Evolutionary conservation across 2,113 vertebrate species (phyloP), one percentile per base, ranked within the genome.

Genomic region (Chiloscyllium plagiosum): DNA sequence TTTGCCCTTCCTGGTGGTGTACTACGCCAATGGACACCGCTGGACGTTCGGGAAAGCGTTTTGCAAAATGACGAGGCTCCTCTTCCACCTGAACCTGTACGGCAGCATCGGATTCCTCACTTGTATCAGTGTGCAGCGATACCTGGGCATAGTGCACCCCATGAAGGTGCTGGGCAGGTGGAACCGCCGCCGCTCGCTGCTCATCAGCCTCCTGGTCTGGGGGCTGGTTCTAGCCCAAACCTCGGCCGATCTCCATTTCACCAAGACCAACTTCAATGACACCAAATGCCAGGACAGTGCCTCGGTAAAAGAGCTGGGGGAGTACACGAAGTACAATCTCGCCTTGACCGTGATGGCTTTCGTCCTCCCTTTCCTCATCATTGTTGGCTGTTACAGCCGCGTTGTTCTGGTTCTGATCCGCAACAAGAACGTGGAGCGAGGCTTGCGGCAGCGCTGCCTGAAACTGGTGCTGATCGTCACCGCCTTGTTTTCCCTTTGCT

Each of bases 31-130:
- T 2, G 47, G 1, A 2, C 97, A 96, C 0, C 3, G 0, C 0
- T 99, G 98, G 98, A 90, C 96, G 65, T 99, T 98, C 2, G 98
- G 98, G 95, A 96, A 96, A 0, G 2, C 2, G 0, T 98, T 98
- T 96, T 99, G 98, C 97, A 97, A 96, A 76, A 13, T 97, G 2
- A 98, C 97, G 17, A 96, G 98, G 13, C 96, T 97, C 96, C 97
- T 96, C 80, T 99, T 98, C 96, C 98, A 98, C 96, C 83, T 98
- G 96, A 99, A 98, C 96, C 96, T 98, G 29, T 98, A 98, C 0
- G 97, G 98, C 96, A 98, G 98, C 97, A 98, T 98, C 7, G 97
- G 97, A 5, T 98, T 99, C 96, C 98, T 99, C 89, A 98, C 97
- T 1, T 98, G 98, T 96, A 98, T 98, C 96, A 98, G 98, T 12